Percentiles rank a stretch among this genome's conserved stretches.
phyloP scores from a whole-genome alignment of 2,113 vertebrate genomes.

The Perca fluviatilis region DNA sequence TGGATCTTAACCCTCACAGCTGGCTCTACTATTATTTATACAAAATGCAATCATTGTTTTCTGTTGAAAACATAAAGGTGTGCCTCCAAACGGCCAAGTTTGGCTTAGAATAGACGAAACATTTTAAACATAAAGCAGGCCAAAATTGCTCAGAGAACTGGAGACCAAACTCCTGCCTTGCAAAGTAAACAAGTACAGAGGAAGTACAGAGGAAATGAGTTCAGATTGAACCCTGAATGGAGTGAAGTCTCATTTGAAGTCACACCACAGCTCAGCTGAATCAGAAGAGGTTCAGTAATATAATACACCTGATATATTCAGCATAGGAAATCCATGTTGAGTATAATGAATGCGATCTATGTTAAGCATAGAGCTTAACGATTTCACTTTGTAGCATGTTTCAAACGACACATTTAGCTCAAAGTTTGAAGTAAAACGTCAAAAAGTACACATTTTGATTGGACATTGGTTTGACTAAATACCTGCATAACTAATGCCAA shows the following conservation, averaged over 20 bases:
- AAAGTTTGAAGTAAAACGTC: background rate
- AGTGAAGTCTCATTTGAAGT: conserved; percentile 1
- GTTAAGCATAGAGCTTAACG: background rate
- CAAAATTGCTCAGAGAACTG: background rate
- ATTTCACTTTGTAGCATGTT: background rate
- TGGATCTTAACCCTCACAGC: background rate
- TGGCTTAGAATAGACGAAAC: background rate
- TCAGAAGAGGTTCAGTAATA: background rate
- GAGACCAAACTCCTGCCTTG: conserved; percentile 11
- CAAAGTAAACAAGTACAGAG: conserved; percentile 8
- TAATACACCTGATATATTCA: background rate
- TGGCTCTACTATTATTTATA: background rate
- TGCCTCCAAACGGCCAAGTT: conserved; percentile 3
- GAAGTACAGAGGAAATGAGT: conserved; percentile 6
- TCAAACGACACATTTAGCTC: background rate
- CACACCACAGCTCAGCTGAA: background rate
- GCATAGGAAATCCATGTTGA: background rate
- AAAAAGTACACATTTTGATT: background rate
- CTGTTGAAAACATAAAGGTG: background rate
- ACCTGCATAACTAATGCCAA: background rate
- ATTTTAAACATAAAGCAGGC: background rate
- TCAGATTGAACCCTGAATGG: conserved; percentile 1
- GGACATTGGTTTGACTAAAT: background rate
- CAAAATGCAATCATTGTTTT: too few species aligned
- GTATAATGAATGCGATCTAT: background rate